phyloP scores from a whole-genome alignment of 2,113 vertebrate genomes.

The Dermatemys mawii region DNA sequence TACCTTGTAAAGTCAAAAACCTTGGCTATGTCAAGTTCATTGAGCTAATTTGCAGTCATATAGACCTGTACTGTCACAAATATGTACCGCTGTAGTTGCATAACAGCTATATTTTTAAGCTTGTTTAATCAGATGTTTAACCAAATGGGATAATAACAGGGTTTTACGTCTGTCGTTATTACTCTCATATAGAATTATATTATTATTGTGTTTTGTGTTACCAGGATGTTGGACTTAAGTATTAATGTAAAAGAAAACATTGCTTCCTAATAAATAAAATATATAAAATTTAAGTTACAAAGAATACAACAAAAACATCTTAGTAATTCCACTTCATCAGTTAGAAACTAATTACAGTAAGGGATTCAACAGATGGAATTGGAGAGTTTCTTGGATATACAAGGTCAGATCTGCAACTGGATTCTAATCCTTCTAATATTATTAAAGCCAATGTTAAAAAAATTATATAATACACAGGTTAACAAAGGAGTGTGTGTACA shows the following conservation, averaged over 20 bases:
- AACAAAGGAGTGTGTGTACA: no score
- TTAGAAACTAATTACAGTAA: neutral
- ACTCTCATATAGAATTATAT: neutral
- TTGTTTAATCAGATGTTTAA: neutral
- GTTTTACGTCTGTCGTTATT: neutral
- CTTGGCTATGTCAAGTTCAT: neutral
- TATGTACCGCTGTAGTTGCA: neutral
- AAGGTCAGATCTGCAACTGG: neutral
- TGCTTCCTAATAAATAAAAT: neutral
- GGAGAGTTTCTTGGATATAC: neutral
- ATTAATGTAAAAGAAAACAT: neutral
- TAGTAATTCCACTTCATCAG: neutral
- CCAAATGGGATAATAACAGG: neutral
- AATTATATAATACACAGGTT: no score
- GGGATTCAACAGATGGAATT: slow-evolving; percentile 12
- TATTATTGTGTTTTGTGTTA: neutral
- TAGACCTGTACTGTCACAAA: neutral
- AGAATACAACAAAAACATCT: neutral
- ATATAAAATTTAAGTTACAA: neutral
- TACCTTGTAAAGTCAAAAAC: slow-evolving; percentile 57
- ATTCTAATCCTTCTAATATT: neutral
- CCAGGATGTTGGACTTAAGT: neutral
- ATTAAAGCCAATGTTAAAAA: no score
- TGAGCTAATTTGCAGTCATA: slow-evolving; percentile 16
- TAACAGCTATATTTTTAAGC: neutral